Percentiles rank a stretch among this genome's conserved stretches.
Evolutionary conservation across 2,113 vertebrate species (phyloP).

Genomic region (Condylura cristata): DNA sequence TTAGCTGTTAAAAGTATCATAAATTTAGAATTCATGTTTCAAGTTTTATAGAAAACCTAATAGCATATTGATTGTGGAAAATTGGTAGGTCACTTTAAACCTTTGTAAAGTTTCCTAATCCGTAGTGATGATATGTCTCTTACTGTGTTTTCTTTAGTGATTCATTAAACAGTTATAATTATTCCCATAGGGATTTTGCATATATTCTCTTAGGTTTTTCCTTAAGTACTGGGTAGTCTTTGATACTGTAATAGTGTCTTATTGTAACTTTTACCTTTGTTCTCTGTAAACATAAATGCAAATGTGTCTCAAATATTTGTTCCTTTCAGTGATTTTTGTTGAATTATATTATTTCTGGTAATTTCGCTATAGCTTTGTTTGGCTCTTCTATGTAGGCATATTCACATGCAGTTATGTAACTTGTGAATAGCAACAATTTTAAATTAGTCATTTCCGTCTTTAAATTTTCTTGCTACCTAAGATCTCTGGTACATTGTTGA

Average conservation of each 20-base stretch:
- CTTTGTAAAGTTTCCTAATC: background rate
- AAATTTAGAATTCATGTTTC: background rate
- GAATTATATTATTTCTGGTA: background rate
- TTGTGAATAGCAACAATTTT: background rate
- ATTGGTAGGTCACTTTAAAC: background rate
- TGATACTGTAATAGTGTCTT: background rate
- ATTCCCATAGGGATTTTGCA: background rate
- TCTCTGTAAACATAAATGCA: background rate
- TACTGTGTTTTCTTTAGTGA: background rate
- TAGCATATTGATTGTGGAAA: background rate
- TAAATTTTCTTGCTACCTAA: background rate
- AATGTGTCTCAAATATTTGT: background rate
- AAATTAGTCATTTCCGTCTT: background rate
- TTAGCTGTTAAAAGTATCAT: background rate
- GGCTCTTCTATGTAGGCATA: background rate
- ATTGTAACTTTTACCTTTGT: background rate
- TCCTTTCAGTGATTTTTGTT: background rate
- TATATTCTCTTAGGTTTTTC: background rate
- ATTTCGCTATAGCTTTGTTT: background rate
- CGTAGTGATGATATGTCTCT: background rate
- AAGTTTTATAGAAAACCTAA: background rate
- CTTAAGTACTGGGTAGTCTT: background rate
- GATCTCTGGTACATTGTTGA: background rate
- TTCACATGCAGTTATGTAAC: background rate
- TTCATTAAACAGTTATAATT: background rate